phyloP scores from a whole-genome alignment of 64 coral and sea anemone genomes.

The Platygyra sinensis region DNA sequence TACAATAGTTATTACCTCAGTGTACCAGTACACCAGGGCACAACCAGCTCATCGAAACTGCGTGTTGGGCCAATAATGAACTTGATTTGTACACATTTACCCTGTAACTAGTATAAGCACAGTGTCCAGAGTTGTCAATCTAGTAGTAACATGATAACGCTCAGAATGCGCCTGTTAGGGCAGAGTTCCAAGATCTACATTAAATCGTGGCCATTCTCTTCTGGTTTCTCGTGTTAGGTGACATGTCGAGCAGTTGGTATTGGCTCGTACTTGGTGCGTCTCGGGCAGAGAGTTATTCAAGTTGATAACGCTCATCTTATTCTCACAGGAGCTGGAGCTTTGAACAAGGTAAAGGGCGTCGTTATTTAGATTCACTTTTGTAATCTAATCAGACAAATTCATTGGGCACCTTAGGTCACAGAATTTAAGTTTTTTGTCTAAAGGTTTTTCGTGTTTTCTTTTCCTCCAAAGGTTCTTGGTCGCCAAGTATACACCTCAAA shows the following conservation, averaged over 20 bases:
- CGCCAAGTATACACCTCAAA: constrained; percentile 97
- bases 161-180: too few species aligned
- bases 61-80: too few species aligned
- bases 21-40: too few species aligned
- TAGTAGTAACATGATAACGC: too few species aligned
- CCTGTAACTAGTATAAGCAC: too few species aligned
- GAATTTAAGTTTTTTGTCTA: not conserved
- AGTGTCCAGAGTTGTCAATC: too few species aligned
- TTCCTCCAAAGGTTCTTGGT: constrained; percentile 74
- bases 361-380: not conserved
- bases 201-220: not conserved
- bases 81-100: too few species aligned
- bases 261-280: constrained; percentile 83
- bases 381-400: not conserved
- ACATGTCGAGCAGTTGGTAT: constrained; percentile 94
- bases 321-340: constrained; percentile 80
- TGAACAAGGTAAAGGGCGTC: constrained; percentile 77
- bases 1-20: too few species aligned
- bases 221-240: constrained; percentile 42
- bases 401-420: not conserved
- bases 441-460: not conserved
- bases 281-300: constrained; percentile 92
- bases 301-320: constrained; percentile 92
- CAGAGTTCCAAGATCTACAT: too few species aligned
- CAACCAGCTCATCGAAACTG: too few species aligned